These are phyloP conservation scores for Plecturocebus donacophilus DNA, from an alignment of 2,113 vertebrate species.

Conservation along the genomic window DNA sequence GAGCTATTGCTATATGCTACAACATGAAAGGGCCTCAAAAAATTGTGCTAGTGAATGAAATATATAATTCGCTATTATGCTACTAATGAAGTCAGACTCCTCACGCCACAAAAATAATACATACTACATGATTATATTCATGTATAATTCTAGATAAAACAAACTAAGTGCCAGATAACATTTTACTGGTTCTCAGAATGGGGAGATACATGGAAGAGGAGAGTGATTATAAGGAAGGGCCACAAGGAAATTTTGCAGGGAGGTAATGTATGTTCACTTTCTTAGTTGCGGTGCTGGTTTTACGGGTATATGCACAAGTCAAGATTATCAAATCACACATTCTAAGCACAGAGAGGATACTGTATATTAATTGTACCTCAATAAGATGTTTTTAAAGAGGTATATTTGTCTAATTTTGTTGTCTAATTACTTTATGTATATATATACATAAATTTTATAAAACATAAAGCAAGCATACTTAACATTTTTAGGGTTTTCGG, in stretches of 20 bases:
- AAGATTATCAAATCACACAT: background rate
- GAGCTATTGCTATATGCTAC: background rate
- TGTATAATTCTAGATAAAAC: background rate
- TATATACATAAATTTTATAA: background rate
- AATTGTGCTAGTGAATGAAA: background rate
- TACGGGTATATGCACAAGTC: background rate
- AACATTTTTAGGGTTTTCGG: background rate
- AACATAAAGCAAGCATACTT: background rate
- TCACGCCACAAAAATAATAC: background rate
- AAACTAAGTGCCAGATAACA: background rate
- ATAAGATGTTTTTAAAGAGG: background rate
- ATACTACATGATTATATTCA: background rate
- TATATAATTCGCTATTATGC: background rate
- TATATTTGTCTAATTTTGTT: background rate
- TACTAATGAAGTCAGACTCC: background rate
- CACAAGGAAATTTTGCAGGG: background rate
- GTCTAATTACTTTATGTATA: background rate
- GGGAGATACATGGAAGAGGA: fast-evolving
- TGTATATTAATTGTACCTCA: background rate
- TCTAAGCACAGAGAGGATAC: background rate
- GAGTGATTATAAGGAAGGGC: background rate
- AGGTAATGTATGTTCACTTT: background rate
- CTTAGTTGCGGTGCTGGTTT: background rate
- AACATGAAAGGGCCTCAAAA: background rate
- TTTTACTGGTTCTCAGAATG: background rate